phyloP scores from a whole-genome alignment of 2,113 vertebrate genomes.

The Paratilapia polleni region DNA sequence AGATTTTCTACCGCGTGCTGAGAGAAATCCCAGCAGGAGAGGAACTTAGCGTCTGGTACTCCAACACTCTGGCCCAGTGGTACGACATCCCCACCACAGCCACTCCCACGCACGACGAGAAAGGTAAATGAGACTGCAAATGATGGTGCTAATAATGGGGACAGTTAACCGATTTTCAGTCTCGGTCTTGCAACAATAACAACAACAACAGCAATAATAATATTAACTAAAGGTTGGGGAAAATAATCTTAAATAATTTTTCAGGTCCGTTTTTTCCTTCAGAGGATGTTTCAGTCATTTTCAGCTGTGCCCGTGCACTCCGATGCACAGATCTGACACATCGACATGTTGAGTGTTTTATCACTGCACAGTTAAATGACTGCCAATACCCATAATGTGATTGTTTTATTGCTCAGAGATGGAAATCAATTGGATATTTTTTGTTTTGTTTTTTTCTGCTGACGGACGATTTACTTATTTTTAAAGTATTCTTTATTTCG shows the following conservation, averaged over 20 bases:
- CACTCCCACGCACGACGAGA: slow-evolving; percentile 97
- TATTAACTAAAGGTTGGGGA: background rate
- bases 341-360: slow-evolving; percentile 48
- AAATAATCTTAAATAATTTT: background rate
- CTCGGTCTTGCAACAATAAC: background rate
- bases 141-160: background rate
- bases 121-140: slow-evolving; percentile 83
- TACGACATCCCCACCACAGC: slow-evolving; percentile 94
- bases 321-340: background rate
- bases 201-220: background rate
- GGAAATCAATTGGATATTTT: slow-evolving; percentile 43
- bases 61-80: slow-evolving; percentile 93
- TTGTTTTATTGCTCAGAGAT: slow-evolving; percentile 26
- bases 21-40: slow-evolving; percentile 93
- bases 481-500: background rate
- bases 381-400: slow-evolving; percentile 44
- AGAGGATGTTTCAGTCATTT: background rate
- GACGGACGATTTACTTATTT: background rate
- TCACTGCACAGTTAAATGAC: slow-evolving; percentile 45
- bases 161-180: background rate
- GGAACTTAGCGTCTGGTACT: slow-evolving; percentile 97
- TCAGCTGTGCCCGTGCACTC: background rate
- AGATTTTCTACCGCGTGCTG: slow-evolving; percentile 95
- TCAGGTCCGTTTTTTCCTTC: background rate
- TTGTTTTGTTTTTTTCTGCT: background rate